Evolutionary conservation across 1,140 invertebrate genomes (phyloP), one percentile per base, ranked within the genome.

Genomic region (Drosophila leontia): DNA sequence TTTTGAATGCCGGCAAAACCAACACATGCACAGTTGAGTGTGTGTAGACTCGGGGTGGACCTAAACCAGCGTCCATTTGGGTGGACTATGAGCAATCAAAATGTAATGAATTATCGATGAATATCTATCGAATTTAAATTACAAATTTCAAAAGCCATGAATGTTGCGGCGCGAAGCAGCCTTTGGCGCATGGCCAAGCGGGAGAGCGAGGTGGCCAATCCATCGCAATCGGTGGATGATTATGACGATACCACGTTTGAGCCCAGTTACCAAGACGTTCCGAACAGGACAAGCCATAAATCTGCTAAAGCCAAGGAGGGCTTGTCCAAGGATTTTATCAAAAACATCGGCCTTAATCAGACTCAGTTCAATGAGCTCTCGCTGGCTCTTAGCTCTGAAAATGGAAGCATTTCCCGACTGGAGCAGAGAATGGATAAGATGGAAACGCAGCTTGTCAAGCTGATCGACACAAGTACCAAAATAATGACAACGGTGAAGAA

Each of bases 201-300:
- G n/a, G 57, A 59, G 17, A 48, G 12, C 7, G 41, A 59, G 26
- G 19, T 23, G 26, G 57, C 57, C 1, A 59, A 59, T 9, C 41
- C 23, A 19, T 23, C 57, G 4, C 41, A 48, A 19, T 7, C 26
- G 32, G 15, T 19, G 17, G 57, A 59, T 11, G 57, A 59, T 48
- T 56, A 39, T 26, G 53, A 39, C 35, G 53, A 59, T 59, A 48
- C 39, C 29, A 47, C 8, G 15, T 59, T 26, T n/a, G 57, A 59
- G 6, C 15, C 41, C 23, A 19, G 12, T 32, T 19, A 34, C 39
- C 26, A 50, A 32, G 26, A 50, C 17, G 17, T 19, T 26, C 35
- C 57, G 11, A 19, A 23, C n/a, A 19, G 12, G 15, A 15, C 17
- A 15, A 17, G 6, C 12, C 42, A 19, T 11, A 50, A 23, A 50